Conservation (phyloP, 1,140 invertebrate genomes). For the Nasonia longicornis region DNA sequence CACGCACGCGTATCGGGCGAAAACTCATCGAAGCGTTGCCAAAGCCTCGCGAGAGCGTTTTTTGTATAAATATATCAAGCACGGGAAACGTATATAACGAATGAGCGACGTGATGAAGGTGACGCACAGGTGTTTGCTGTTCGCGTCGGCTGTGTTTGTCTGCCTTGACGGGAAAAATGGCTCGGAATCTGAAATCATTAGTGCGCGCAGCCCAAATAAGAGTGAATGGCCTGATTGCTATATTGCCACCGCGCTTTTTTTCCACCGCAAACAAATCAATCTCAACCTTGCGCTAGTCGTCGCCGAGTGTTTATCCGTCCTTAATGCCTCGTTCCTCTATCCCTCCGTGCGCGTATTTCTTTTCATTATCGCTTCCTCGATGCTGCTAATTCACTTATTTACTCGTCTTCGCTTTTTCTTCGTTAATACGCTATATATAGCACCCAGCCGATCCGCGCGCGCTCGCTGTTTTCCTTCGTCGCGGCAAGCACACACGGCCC, state of each 20-base stretch:
- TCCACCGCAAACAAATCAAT: slow-evolving; percentile 28
- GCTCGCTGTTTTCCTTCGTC: neutral
- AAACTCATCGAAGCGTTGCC: no score
- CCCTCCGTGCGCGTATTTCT: neutral
- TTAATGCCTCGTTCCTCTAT: neutral
- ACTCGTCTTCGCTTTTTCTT: slow-evolving; percentile 26
- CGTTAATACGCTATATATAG: neutral
- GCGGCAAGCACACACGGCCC: neutral
- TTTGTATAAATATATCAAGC: no score
- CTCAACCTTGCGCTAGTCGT: neutral
- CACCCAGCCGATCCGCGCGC: neutral
- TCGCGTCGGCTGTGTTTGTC: neutral
- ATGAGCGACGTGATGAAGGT: no score
- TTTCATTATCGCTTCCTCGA: slow-evolving; percentile 23
- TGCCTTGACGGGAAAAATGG: neutral
- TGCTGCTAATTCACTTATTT: slow-evolving; percentile 18
- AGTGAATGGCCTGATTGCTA: neutral
- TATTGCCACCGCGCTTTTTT: neutral
- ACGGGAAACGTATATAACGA: no score
- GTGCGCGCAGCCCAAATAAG: neutral
- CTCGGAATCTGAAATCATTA: slow-evolving; percentile 5
- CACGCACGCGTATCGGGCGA: no score
- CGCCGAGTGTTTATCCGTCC: neutral
- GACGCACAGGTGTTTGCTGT: neutral
- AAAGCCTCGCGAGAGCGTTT: neutral